phyloP scores from a whole-genome alignment of 1,140 invertebrate genomes.

The Zaprionus nigranus region DNA sequence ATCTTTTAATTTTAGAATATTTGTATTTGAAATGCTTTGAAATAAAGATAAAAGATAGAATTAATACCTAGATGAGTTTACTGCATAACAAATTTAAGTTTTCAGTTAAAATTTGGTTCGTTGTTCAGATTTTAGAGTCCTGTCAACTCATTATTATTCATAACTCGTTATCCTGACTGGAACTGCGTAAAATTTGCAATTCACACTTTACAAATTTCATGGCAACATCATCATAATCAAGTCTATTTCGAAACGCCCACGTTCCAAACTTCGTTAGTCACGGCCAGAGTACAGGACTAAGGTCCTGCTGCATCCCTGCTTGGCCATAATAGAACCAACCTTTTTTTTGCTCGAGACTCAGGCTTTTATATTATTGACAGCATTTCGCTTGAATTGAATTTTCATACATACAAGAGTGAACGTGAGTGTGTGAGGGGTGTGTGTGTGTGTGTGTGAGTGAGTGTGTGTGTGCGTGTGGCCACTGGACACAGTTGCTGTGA shows the following conservation, averaged over 20 bases:
- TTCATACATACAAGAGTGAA: constrained; percentile 51
- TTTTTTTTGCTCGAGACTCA: constrained; percentile 20
- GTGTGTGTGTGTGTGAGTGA: constrained; percentile 4
- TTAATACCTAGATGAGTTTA: no score
- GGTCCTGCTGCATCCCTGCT: constrained; percentile 22
- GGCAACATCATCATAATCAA: constrained; percentile 32
- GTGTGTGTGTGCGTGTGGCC: constrained; percentile 22
- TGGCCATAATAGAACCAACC: constrained; percentile 28
- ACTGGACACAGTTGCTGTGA: constrained; percentile 77
- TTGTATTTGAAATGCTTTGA: background rate
- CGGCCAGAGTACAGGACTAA: constrained; percentile 28
- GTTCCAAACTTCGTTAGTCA: constrained; percentile 74
- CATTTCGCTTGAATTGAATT: constrained; percentile 82
- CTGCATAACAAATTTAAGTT: no score
- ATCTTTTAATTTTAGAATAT: background rate
- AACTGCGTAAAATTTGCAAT: constrained; percentile 77
- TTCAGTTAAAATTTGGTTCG: background rate
- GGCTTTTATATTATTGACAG: constrained; percentile 77
- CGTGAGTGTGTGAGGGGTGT: constrained; percentile 1
- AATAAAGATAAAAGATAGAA: no score
- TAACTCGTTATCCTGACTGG: constrained; percentile 60
- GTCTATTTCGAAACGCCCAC: constrained; percentile 46
- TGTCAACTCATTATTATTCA: constrained; percentile 79
- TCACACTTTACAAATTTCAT: constrained; percentile 80
- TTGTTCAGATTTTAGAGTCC: background rate